Percentiles rank a stretch among this genome's conserved stretches.
These are phyloP conservation scores for Actenoides hombroni DNA, from an alignment of 2,113 vertebrate genomes.

Conservation along the genomic window DNA sequence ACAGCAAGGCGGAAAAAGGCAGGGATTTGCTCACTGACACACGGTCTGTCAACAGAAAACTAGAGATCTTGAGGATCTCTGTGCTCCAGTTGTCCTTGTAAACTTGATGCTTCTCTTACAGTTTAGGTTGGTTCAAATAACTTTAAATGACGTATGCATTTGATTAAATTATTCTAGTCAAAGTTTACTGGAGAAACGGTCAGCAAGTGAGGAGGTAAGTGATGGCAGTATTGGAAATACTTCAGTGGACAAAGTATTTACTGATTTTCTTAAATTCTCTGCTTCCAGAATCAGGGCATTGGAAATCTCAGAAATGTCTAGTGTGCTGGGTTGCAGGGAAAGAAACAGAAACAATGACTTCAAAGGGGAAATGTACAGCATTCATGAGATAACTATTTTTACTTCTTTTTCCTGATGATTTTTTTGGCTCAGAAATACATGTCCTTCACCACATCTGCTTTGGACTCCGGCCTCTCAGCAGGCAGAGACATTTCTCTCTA, in stretches of 20 bases:
- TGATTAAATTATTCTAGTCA: not conserved
- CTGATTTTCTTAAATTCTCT: not conserved
- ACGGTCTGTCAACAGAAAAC: not conserved
- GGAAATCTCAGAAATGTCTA: not conserved
- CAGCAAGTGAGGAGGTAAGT: not conserved
- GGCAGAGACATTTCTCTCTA: not conserved
- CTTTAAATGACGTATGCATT: not conserved
- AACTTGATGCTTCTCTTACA: not conserved
- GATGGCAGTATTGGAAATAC: not conserved
- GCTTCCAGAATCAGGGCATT: not conserved
- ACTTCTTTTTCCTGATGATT: not conserved
- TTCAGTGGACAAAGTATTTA: not conserved
- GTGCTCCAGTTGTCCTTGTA: not conserved
- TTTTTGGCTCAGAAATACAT: not conserved
- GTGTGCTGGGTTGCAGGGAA: not conserved
- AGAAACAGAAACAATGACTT: not conserved
- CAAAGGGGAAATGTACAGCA: not conserved
- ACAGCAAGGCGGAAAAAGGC: not conserved
- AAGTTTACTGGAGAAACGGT: not conserved
- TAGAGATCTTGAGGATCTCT: not conserved
- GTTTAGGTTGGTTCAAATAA: not conserved
- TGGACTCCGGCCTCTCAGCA: not conserved
- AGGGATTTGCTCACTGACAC: not conserved
- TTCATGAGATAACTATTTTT: not conserved
- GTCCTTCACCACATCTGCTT: not conserved